Base-by-base conservation (phyloP, 2,797 vertebrate genomes). In the Leptoclinus maculatus region DNA sequence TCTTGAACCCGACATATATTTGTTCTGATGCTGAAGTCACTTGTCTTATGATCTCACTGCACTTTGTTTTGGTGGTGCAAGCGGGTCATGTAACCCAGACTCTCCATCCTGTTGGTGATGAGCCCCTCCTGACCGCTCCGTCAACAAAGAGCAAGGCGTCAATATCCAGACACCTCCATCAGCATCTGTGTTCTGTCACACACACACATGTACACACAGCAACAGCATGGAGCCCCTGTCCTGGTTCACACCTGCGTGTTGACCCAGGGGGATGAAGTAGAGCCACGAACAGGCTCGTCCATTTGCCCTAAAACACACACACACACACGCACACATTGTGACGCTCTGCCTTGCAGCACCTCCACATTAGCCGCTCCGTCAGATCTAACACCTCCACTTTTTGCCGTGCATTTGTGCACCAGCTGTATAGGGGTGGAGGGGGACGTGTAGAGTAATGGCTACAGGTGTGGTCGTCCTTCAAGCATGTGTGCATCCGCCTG, bases 171-270 rank as follows among this genome's bases (percentile, higher is more conserved):
- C 66, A 17, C 38, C 74, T 74, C 69, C 0, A 74, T 82, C 63
- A 53, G 80, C 70, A 82, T 85, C 82, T 83, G 83, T 81, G 59
- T 80, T 84, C 43, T 78, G 7, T 68, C 71, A 43, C 41, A 19
- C 63, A 56, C 65, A 3, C 74, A 43, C 58, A 10, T 6, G 17
- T 49, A 7, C 71, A 58, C 62, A 7, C 7, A 25, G 74, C 25
- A 53, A 49, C 74, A 68, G 66, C 73, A 59, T 62, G 65, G 65
- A 65, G 73, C 71, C 65, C 62, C 72, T 47, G 89, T 85, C 80
- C 69, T 62, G 49, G 85, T 92, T 94, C 79, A 84, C 94, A 84
- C 92, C 80, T 85, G 47, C 0, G 1, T 80, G 79, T 94, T 94
- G 91, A 89, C 83, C 79, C 88, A 90, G 88, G 77, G 64, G 80